phyloP scores from a whole-genome alignment of 2,888 invertebrate species.

The Limnephilus auricula region DNA sequence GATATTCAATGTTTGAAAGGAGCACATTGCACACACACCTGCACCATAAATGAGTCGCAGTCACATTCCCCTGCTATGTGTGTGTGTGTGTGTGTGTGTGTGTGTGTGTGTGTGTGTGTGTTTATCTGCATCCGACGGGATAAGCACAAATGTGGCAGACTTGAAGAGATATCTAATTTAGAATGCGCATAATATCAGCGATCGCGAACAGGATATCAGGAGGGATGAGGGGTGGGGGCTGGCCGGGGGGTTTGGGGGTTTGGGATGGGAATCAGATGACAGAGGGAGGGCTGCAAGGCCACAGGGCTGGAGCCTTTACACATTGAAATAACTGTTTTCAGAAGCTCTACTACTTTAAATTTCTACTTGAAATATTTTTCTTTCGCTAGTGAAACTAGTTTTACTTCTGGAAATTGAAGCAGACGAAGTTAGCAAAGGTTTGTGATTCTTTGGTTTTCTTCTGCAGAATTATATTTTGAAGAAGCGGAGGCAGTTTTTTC shows the following conservation, averaged over 20 bases:
- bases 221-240: slow-evolving; percentile 25
- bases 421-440: too few species aligned
- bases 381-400: neutral
- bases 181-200: slow-evolving; percentile 66
- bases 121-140: slow-evolving; percentile 64
- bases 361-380: neutral
- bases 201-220: slow-evolving; percentile 63
- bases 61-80: slow-evolving; percentile 7
- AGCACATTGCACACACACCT: neutral
- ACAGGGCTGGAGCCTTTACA: slow-evolving; percentile 27
- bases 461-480: neutral
- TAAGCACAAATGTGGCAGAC: slow-evolving; percentile 64
- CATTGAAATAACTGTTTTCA: neutral
- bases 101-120: slow-evolving; percentile 33
- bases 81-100: slow-evolving; percentile 11
- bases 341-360: neutral
- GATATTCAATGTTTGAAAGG: too few species aligned
- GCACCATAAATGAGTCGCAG: neutral
- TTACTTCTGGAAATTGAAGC: neutral
- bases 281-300: slow-evolving; percentile 23
- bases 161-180: slow-evolving; percentile 65
- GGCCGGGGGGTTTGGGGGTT: neutral
- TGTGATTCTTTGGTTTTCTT: neutral
- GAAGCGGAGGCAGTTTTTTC: neutral
- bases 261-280: slow-evolving; percentile 36